Evolutionary conservation across 2,888 invertebrate genomes (phyloP).

Genomic region (Xestia ashworthii): DNA sequence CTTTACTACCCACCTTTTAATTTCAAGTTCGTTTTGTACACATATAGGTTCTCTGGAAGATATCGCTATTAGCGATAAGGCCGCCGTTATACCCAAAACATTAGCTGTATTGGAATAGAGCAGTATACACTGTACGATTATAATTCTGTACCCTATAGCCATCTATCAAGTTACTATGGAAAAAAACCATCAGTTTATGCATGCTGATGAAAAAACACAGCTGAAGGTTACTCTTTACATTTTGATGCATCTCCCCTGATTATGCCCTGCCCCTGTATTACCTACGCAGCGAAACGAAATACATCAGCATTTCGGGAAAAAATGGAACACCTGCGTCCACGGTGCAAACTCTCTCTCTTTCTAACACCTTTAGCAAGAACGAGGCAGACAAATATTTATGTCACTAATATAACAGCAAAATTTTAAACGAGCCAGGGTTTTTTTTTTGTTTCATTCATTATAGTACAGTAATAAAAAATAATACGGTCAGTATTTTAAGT

Average conservation of each 20-base stretch:
- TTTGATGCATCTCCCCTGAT: constrained; percentile 42
- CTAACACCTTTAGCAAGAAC: background rate
- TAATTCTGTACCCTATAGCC: too few relatives aligned
- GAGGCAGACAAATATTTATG: constrained; percentile 45
- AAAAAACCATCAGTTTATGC: too few relatives aligned
- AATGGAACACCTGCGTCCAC: constrained; percentile 59
- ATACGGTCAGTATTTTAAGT: constrained; percentile 32
- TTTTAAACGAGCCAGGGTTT: constrained; percentile 28
- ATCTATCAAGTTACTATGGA: too few relatives aligned
- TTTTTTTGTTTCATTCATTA: constrained; percentile 48
- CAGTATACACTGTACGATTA: too few relatives aligned
- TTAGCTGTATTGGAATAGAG: too few relatives aligned
- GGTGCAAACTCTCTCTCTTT: constrained; percentile 12
- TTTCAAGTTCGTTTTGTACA: background rate
- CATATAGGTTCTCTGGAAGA: background rate
- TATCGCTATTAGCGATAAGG: background rate
- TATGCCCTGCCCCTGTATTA: constrained; percentile 14
- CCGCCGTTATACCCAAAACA: too few relatives aligned
- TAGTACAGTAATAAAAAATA: constrained; percentile 42
- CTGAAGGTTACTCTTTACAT: constrained; percentile 14
- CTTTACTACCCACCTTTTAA: background rate
- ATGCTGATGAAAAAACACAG: constrained; percentile 1
- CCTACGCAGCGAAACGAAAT: constrained; percentile 38
- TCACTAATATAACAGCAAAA: constrained; percentile 33
- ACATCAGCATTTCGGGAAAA: constrained; percentile 47